A percentile compares a stretch with the other conserved stretches of the same genome.
These are phyloP conservation scores for Drosophila orena DNA, from an alignment of 1,140 invertebrate genomes.

Conservation along the genomic window DNA sequence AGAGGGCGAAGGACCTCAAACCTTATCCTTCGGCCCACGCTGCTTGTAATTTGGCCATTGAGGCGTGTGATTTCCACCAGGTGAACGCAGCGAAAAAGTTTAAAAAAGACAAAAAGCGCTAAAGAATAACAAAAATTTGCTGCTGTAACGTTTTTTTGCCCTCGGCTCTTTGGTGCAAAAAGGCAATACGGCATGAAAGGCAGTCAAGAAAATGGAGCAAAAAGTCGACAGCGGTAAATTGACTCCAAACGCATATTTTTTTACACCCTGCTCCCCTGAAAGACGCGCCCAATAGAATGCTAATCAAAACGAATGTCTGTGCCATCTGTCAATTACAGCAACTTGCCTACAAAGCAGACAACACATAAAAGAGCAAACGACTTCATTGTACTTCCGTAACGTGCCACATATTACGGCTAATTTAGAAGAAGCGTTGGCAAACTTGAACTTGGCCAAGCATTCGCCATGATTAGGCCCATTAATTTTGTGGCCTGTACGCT, in stretches of 20 bases:
- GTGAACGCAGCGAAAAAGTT: conserved; percentile 25
- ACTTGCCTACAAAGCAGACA: conserved; percentile 17
- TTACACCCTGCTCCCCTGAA: not conserved
- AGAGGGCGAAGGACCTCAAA: conserved; percentile 12
- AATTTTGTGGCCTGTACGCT: conserved; percentile 48
- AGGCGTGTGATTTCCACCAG: conserved; percentile 57
- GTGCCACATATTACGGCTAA: conserved; percentile 65
- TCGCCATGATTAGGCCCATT: conserved; percentile 71
- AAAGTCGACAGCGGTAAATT: not conserved
- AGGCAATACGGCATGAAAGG: conserved; percentile 20
- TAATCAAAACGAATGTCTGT: conserved; percentile 64
- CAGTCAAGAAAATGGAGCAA: not conserved
- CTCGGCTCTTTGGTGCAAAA: conserved; percentile 23
- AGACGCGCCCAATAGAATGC: conserved; percentile 31
- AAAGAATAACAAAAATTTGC: conserved; percentile 22
- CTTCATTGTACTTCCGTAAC: conserved; percentile 41
- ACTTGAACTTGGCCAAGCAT: conserved; percentile 54
- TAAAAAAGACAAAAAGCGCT: conserved; percentile 1
- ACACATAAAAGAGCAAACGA: conserved; percentile 26
- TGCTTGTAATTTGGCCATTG: conserved; percentile 60
- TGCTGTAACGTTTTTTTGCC: conserved; percentile 24
- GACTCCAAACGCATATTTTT: conserved; percentile 4
- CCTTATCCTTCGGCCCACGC: conserved; percentile 7
- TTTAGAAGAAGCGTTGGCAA: conserved; percentile 43
- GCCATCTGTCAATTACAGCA: conserved; percentile 67